These are phyloP conservation scores for Amazona vittata DNA, from an alignment of 2,113 vertebrate genomes.

Conservation along the genomic window DNA sequence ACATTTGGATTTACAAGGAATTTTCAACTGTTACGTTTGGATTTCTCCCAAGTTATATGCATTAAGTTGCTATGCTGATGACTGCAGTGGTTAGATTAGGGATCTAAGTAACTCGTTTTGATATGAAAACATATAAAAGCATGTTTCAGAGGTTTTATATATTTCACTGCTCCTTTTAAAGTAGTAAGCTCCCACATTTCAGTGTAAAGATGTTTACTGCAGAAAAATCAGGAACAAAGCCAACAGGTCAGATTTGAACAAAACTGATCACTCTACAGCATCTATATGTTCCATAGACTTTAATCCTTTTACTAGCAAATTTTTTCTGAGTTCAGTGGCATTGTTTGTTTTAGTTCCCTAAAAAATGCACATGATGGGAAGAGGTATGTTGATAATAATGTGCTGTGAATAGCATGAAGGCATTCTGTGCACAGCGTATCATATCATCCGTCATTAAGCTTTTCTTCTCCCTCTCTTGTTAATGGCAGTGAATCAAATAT, in stretches of 20 bases:
- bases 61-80: not conserved
- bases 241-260: constrained; percentile 43
- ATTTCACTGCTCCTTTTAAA: constrained; percentile 39
- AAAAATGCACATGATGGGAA: constrained; percentile 45
- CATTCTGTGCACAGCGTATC: constrained; percentile 60
- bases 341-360: constrained; percentile 66
- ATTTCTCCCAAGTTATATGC: not conserved
- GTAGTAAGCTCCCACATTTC: constrained; percentile 9
- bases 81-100: not conserved
- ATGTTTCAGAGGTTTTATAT: not conserved
- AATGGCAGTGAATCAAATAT: constrained; percentile 59
- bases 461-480: not conserved
- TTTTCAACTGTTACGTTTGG: not conserved
- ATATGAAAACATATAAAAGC: not conserved
- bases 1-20: not conserved
- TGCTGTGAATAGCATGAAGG: constrained; percentile 58
- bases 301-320: constrained; percentile 54
- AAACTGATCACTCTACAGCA: constrained; percentile 58
- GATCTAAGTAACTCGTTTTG: not conserved
- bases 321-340: constrained; percentile 5
- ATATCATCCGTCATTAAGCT: constrained; percentile 49
- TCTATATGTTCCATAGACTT: not conserved
- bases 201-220: constrained; percentile 34
- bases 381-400: constrained; percentile 54
- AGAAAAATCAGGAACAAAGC: constrained; percentile 24